phyloP scores from a whole-genome alignment of 2,113 vertebrate genomes.

The Dolichotis patagonum region DNA sequence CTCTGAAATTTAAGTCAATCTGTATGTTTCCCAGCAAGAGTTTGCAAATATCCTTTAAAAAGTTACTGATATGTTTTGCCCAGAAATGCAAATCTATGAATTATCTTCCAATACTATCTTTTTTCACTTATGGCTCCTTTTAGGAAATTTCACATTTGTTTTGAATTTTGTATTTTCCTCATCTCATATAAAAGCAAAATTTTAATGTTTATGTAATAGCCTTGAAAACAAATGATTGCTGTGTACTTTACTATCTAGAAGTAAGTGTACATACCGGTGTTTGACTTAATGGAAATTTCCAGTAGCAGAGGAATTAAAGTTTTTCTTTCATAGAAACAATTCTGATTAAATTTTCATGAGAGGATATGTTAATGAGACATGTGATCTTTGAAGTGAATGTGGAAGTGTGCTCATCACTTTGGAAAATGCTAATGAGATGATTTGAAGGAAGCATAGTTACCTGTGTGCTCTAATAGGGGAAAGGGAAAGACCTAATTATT shows the following conservation, averaged over 20 bases:
- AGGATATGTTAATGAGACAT: background rate
- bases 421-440: conserved; percentile 4
- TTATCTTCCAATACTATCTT: background rate
- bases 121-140: background rate
- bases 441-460: background rate
- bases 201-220: background rate
- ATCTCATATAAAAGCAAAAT: background rate
- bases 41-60: background rate
- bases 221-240: background rate
- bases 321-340: background rate
- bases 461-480: background rate
- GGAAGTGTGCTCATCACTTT: background rate
- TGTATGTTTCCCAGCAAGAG: background rate
- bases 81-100: background rate
- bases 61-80: background rate
- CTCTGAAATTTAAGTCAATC: background rate
- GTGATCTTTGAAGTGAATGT: background rate
- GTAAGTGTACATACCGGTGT: background rate
- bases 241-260: background rate
- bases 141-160: background rate
- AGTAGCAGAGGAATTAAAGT: background rate
- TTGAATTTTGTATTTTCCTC: background rate
- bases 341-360: background rate
- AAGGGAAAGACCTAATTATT: background rate
- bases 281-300: background rate